Base-by-base conservation (phyloP, 1,140 invertebrate genomes). In the Aphelenchoides avenae region DNA sequence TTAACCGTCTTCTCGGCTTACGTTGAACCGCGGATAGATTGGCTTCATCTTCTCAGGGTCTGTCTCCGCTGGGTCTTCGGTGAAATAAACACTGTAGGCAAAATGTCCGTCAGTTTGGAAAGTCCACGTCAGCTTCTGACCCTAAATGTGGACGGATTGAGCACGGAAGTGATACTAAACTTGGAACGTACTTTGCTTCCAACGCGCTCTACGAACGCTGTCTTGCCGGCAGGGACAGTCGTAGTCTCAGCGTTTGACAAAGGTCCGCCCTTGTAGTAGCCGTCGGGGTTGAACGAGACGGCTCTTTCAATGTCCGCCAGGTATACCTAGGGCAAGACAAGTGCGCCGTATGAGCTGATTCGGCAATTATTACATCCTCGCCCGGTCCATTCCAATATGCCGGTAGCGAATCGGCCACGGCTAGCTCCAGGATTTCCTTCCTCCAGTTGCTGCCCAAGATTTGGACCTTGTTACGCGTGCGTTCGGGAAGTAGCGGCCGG, bases 81-180 rank as follows among this genome's bases (percentile, higher is more conserved):
- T 26, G 27, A 64, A 51, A 40, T 71, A 73, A 24, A 75, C 39
- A 3, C 46, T 72, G 33, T 71, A 75, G 15, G 64, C 73, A 57
- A 75, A 75, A 36, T 77, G 67, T 1, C 73, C 73, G 52, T 77
- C 71, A 6, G 74, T 44, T 29, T 68, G 44, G 43, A 77, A 58
- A 18, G 41, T 52, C 74, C 74, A 75, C 9, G 31, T 40, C 11
- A 76, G 43, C 18, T 40, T 54, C 34, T 73, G 63, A 5, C 72
- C 71, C 57, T 68, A 39, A 57, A 61, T n/a, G n/a, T n/a, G n/a
- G n/a, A n/a, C n/a, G n/a, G n/a, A n/a, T n/a, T n/a, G n/a, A n/a
- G n/a, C n/a, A n/a, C n/a, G n/a, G n/a, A n/a, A n/a, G n/a, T n/a
- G n/a, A n/a, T n/a, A n/a, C n/a, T n/a, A n/a, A n/a, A n/a, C 1